Evolutionary conservation across 2,797 vertebrate species (phyloP).

Genomic region (Xenentodon cancila): DNA sequence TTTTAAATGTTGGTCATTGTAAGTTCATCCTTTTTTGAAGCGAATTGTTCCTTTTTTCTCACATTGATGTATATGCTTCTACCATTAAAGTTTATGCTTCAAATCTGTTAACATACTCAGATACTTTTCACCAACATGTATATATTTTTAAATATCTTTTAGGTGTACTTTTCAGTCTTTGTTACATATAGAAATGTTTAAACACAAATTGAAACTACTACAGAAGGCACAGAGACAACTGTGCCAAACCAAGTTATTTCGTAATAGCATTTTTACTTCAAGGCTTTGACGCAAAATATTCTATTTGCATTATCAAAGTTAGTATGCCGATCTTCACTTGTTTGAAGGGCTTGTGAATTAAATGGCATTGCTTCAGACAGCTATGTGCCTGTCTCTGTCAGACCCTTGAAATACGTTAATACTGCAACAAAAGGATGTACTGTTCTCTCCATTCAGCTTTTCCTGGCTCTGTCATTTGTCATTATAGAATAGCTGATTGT

Average conservation of each 20-base stretch:
- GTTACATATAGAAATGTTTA: too few species aligned
- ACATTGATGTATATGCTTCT: too few species aligned
- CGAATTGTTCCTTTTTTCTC: not conserved
- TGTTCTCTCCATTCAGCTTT: conserved; percentile 8
- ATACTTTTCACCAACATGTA: too few species aligned
- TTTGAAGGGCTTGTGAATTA: not conserved
- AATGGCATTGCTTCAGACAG: too few species aligned
- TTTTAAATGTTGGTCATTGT: conserved; percentile 3
- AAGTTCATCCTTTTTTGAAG: not conserved
- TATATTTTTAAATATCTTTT: too few species aligned
- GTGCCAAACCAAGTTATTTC: too few species aligned
- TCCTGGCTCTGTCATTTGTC: conserved; percentile 48
- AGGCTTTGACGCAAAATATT: conserved; percentile 7
- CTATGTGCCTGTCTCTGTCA: not conserved
- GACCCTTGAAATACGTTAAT: conserved; percentile 2
- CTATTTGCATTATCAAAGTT: not conserved
- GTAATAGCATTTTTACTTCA: conserved; percentile 1
- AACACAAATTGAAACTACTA: too few species aligned
- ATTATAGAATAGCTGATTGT: conserved; percentile 69
- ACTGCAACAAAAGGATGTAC: conserved; percentile 8
- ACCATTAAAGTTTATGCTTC: too few species aligned
- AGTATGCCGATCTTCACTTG: not conserved
- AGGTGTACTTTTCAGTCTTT: too few species aligned
- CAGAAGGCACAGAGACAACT: too few species aligned
- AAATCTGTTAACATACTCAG: too few species aligned